These are phyloP conservation scores for Cassiopea andromeda DNA, from an alignment of 30 jellyfish, hydroid and myxozoan species.

Conservation along the genomic window DNA sequence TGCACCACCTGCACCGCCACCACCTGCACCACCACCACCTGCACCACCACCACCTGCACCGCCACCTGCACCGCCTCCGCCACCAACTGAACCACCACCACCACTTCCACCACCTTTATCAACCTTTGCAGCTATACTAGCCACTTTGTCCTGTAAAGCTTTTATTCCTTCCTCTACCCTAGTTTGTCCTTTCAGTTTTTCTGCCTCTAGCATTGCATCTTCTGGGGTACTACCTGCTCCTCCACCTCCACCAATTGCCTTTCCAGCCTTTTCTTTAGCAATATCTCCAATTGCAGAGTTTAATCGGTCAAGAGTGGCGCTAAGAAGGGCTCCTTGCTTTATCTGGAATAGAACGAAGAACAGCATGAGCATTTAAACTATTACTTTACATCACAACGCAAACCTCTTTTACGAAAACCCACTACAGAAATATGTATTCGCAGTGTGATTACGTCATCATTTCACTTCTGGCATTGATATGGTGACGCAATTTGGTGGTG, in stretches of 20 bases:
- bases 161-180: conserved; percentile 79
- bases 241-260: conserved; percentile 70
- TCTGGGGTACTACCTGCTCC: conserved; percentile 55
- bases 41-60: conserved; percentile 86
- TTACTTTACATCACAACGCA: not conserved
- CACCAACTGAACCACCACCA: conserved; percentile 54
- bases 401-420: not conserved
- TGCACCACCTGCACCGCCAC: conserved; percentile 78
- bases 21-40: conserved; percentile 79
- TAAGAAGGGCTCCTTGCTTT: conserved; percentile 56
- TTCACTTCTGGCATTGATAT: too few species aligned
- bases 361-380: not conserved
- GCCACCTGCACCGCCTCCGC: conserved; percentile 77
- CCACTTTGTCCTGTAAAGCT: conserved; percentile 59
- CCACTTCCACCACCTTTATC: conserved; percentile 62
- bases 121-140: conserved; percentile 62
- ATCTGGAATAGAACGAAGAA: conserved; percentile 10
- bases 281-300: conserved; percentile 72
- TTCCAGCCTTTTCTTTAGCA: conserved; percentile 62
- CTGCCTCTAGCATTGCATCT: conserved; percentile 79
- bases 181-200: conserved; percentile 68
- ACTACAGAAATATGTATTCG: too few species aligned
- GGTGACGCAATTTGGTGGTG: too few species aligned
- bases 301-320: conserved; percentile 46
- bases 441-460: too few species aligned